These are phyloP conservation scores for Hydropotes inermis DNA, from an alignment of 2,113 vertebrate genomes.

Conservation along the genomic window DNA sequence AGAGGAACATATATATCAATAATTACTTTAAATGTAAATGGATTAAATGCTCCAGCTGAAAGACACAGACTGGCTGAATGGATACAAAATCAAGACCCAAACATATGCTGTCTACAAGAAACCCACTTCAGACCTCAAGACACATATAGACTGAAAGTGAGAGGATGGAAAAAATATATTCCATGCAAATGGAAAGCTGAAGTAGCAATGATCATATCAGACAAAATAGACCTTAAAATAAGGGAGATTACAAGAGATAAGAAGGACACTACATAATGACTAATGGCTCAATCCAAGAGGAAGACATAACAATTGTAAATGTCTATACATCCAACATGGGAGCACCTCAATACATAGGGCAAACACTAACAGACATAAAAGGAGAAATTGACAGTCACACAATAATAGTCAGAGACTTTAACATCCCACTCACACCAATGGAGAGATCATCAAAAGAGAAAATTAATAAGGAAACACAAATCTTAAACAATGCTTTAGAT, in stretches of 20 bases:
- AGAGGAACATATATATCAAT: background rate
- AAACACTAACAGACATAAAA: background rate
- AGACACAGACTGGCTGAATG: background rate
- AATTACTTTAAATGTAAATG: background rate
- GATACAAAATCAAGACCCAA: background rate
- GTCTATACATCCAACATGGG: background rate
- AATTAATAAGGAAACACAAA: background rate
- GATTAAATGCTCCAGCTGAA: background rate
- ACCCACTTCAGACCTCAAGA: background rate
- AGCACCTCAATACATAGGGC: background rate
- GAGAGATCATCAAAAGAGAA: no score
- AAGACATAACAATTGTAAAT: background rate
- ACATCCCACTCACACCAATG: no score
- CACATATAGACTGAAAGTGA: background rate
- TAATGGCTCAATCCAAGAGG: background rate
- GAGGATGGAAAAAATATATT: background rate
- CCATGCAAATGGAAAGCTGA: background rate
- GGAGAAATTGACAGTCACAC: background rate
- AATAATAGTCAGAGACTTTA: background rate
- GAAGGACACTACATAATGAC: background rate
- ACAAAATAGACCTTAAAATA: background rate
- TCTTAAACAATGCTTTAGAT: background rate
- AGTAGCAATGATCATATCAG: background rate
- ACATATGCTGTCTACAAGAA: background rate
- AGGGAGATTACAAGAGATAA: background rate